These are phyloP conservation scores for Gallinago nigripennis DNA, from an alignment of 2,797 vertebrate genomes.

Conservation along the genomic window DNA sequence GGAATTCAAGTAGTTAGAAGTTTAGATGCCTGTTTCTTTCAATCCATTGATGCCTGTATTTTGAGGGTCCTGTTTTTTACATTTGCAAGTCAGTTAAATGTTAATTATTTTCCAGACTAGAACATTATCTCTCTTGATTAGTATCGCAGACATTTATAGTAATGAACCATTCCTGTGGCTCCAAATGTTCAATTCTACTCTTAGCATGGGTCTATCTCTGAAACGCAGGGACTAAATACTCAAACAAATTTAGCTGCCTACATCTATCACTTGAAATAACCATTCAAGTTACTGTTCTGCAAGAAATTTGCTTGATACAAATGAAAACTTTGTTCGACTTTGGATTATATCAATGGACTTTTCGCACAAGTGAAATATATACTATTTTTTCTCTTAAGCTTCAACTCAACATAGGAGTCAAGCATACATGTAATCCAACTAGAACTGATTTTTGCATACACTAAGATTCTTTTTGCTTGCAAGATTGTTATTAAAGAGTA, in stretches of 20 bases:
- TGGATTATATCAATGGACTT: background rate
- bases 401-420: background rate
- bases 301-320: background rate
- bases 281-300: background rate
- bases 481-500: background rate
- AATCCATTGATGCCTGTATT: background rate
- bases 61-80: conserved; percentile 16
- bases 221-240: background rate
- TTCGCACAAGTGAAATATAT: background rate
- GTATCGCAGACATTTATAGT: conserved; percentile 31
- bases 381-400: background rate
- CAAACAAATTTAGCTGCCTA: background rate
- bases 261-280: background rate
- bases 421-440: background rate
- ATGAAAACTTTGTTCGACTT: background rate
- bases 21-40: background rate
- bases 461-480: background rate
- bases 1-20: background rate
- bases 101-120: conserved; percentile 41
- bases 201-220: background rate
- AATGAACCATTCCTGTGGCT: background rate
- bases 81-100: conserved; percentile 26
- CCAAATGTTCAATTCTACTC: background rate
- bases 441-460: background rate
- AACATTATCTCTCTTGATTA: conserved; percentile 28